Percentiles rank a stretch among this genome's conserved stretches.
Evolutionary conservation across 2,888 invertebrate species (phyloP).

Genomic region (Gnatocerus cornutus): DNA sequence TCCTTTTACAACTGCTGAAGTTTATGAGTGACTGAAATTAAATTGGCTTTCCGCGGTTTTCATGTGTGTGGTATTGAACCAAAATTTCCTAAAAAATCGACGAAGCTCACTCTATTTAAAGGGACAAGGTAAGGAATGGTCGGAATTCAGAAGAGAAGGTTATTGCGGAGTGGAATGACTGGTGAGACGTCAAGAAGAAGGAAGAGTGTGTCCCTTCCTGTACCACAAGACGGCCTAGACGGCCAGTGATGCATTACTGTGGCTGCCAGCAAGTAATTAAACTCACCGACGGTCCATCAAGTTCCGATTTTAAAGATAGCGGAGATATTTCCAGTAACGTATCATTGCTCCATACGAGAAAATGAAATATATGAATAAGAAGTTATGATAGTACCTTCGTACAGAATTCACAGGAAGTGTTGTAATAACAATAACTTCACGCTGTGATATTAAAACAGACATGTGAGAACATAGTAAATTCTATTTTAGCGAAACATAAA

Average conservation of each 20-base stretch:
- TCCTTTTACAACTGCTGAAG: too few species aligned
- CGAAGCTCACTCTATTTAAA: too few species aligned
- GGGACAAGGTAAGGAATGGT: conserved; percentile 43
- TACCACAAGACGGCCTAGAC: conserved; percentile 50
- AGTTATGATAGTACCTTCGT: conserved; percentile 7
- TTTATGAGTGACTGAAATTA: not conserved
- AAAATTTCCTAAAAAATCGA: conserved; percentile 2
- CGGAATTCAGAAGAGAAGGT: conserved; percentile 46
- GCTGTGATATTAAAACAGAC: conserved; percentile 33
- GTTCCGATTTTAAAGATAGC: conserved; percentile 37
- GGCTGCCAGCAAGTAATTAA: conserved; percentile 51
- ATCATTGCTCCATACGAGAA: not conserved
- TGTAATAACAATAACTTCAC: conserved; percentile 35
- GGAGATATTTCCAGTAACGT: not conserved
- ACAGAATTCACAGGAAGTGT: conserved; percentile 2
- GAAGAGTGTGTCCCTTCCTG: conserved; percentile 48
- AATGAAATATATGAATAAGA: conserved; percentile 8
- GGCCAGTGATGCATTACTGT: conserved; percentile 52
- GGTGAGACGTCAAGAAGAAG: conserved; percentile 52
- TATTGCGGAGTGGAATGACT: conserved; percentile 51
- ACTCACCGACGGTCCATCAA: conserved; percentile 39
- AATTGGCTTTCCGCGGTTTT: too few species aligned
- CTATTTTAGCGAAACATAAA: conserved; percentile 29
- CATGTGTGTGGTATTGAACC: too few species aligned
- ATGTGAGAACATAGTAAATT: conserved; percentile 25